Conservation (phyloP, 2,888 invertebrate species). For the Polymixis lichenea region DNA sequence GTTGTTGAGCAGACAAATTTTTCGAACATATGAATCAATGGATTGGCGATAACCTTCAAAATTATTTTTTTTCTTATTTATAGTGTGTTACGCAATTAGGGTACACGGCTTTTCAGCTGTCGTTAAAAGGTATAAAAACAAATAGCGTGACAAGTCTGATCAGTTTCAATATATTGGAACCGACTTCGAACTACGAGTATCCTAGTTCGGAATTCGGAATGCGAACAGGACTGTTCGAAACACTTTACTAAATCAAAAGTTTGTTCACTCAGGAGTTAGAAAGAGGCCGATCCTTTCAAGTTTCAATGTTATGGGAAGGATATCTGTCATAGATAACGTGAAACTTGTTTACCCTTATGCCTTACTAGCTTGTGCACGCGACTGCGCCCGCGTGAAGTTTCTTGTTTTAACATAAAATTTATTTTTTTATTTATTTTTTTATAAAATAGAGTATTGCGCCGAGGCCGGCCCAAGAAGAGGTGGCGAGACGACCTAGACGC, state of each 20-base stretch:
- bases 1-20: too few species aligned
- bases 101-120: not conserved
- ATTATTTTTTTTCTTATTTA: too few species aligned
- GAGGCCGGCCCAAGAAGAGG: too few species aligned
- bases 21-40: too few species aligned
- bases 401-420: not conserved
- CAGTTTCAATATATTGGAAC: slow-evolving; percentile 5
- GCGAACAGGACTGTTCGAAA: slow-evolving; percentile 16
- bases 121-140: not conserved
- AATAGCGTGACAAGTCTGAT: not conserved
- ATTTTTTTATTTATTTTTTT: not conserved
- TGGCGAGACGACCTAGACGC: too few species aligned
- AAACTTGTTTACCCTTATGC: slow-evolving; percentile 20
- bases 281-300: slow-evolving; percentile 39
- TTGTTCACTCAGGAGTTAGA: slow-evolving; percentile 25
- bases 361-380: not conserved
- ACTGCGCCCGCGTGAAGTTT: not conserved
- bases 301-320: slow-evolving; percentile 35
- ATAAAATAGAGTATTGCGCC: too few species aligned
- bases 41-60: too few species aligned
- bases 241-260: slow-evolving; percentile 46
- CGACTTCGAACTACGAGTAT: slow-evolving; percentile 29
- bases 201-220: slow-evolving; percentile 16
- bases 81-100: too few species aligned
- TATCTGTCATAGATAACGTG: slow-evolving; percentile 40